Evolutionary conservation across 2,113 vertebrate species (phyloP).

Genomic region (Trogon surrucura): DNA sequence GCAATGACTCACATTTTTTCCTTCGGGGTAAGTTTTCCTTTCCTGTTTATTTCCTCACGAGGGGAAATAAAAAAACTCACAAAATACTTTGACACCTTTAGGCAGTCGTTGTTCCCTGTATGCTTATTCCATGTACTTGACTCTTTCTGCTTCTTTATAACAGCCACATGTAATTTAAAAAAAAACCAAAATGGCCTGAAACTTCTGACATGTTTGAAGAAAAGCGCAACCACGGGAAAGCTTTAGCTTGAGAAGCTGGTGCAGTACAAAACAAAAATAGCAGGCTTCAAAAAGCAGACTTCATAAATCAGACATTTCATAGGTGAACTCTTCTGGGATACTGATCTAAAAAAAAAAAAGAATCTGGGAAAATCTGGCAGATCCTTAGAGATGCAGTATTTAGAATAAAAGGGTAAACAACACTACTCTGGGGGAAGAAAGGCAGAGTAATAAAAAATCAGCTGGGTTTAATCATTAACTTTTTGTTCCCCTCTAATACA

Average conservation of each 20-base stretch:
- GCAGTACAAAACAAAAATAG: conserved; percentile 5
- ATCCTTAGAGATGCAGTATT: neutral
- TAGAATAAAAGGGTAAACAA: neutral
- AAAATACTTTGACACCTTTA: neutral
- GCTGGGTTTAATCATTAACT: neutral
- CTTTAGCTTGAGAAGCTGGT: neutral
- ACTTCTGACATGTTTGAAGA: conserved; percentile 34
- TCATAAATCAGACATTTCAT: conserved; percentile 31
- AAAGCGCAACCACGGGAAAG: neutral
- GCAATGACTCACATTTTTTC: neutral
- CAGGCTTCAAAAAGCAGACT: neutral
- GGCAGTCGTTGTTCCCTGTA: neutral
- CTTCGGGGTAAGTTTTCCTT: neutral
- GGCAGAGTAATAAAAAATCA: neutral
- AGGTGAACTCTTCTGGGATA: neutral
- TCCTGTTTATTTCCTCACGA: neutral
- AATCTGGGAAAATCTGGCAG: neutral
- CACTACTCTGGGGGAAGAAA: neutral
- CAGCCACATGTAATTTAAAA: neutral
- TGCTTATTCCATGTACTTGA: neutral
- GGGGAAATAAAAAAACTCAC: neutral
- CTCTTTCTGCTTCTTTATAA: neutral
- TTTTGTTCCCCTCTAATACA: neutral
- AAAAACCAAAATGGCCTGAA: neutral
- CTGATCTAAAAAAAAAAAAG: neutral